A percentile compares a stretch with the other conserved stretches of the same genome.
phyloP scores from a whole-genome alignment of 2,113 vertebrate genomes.

The Menidia beryllina region DNA sequence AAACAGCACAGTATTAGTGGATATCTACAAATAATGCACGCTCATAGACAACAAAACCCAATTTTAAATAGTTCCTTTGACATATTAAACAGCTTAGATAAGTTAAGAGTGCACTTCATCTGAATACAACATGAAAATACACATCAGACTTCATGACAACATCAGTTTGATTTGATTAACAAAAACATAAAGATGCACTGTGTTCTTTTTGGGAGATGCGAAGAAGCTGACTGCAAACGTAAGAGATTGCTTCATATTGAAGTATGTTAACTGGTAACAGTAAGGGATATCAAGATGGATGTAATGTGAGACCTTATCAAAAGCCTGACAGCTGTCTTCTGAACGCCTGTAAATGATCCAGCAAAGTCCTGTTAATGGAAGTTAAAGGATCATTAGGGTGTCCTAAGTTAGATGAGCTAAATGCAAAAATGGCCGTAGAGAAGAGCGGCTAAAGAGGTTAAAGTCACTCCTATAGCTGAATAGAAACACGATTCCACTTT shows the following conservation, averaged over 20 bases:
- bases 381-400: constrained; percentile 1
- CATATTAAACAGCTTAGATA: background rate
- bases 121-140: background rate
- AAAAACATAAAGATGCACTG: background rate
- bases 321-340: constrained; percentile 8
- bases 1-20: background rate
- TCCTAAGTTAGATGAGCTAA: constrained; percentile 13
- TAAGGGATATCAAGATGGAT: constrained; percentile 9
- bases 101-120: background rate
- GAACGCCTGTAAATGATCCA: constrained; percentile 19
- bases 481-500: too few relatives aligned
- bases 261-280: background rate
- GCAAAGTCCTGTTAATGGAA: constrained; percentile 41
- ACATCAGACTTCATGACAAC: background rate
- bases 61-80: background rate
- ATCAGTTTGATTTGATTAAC: background rate
- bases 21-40: background rate
- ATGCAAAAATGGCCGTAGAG: background rate
- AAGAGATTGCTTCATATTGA: background rate
- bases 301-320: constrained; percentile 32
- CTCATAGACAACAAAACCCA: background rate
- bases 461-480: background rate
- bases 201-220: background rate
- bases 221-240: background rate
- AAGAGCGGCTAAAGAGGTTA: background rate